Base-by-base conservation (phyloP, 2,113 vertebrate species). In the Arizona elegans region DNA sequence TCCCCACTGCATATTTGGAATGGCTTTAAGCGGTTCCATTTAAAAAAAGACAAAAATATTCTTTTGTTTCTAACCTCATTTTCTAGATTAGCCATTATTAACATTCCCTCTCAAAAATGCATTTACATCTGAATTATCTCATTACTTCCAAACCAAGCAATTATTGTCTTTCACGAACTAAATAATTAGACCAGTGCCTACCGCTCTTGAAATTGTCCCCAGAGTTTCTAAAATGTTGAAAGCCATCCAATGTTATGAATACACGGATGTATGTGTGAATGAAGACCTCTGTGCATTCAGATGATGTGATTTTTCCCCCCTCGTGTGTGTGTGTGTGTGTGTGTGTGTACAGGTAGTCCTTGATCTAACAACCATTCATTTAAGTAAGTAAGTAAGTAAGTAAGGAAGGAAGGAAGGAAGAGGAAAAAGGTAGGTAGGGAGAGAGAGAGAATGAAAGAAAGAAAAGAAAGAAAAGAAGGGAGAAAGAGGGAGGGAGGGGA, bases 121-220 rank as follows among this genome's bases (percentile, higher is more conserved):
- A 97, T 97, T 97, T 97, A 97, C 96, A 97, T 97, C 96, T 97
- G 94, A 98, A 97, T 97, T 97, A 97, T 95, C 94, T 97, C 97
- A 97, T 96, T 97, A 97, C 95, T 96, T 93, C 95, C 96, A 95
- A 97, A 97, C 94, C 97, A 97, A 92, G 94, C 97, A 97, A 97
- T 96, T 97, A 96, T 86, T 95, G 95, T 95, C 88, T 91, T 94
- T 94, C 94, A 94, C 92, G 95, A 97, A 96, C 96, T 96, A 96
- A 96, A 96, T 97, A 96, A 96, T 96, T 96, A 97, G 94, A 94
- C 59, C 94, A 81, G 88, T 95, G 92, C 96, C 97, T 95, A 29
- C 92, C 94, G 94, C 92, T 91, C 92, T 90, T 0, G 0, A 94
- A 93, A 92, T 90, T 89, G 89, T 93, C 88, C 75, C 43, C 93